Evolutionary conservation across 1,140 invertebrate species (phyloP).

Genomic region (Drosophila varians): DNA sequence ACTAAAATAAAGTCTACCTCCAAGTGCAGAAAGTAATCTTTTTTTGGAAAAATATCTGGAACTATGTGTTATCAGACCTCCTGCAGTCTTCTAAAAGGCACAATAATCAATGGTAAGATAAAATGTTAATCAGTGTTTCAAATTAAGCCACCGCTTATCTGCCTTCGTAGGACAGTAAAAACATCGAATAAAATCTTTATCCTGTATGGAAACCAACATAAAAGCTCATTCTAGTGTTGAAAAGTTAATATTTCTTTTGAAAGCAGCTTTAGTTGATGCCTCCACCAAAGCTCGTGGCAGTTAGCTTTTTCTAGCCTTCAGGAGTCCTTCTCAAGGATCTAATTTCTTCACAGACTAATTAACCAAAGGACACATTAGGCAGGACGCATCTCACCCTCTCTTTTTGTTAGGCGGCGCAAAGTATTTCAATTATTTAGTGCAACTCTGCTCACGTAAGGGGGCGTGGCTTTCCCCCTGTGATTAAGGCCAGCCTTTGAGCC

Average conservation of each 20-base stretch:
- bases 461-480: conserved; percentile 50
- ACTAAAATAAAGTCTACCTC: background rate
- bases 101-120: no score
- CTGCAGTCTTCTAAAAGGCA: no score
- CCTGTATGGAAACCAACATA: background rate
- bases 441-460: conserved; percentile 56
- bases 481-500: conserved; percentile 20
- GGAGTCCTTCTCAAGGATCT: background rate
- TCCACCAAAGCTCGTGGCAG: background rate
- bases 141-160: background rate
- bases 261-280: background rate
- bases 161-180: background rate
- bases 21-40: background rate
- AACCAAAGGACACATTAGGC: conserved; percentile 4
- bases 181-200: background rate
- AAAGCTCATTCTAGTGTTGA: background rate
- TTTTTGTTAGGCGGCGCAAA: conserved; percentile 1
- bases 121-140: no score
- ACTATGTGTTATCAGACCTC: background rate
- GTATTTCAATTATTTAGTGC: conserved; percentile 60
- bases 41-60: background rate
- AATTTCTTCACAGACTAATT: conserved; percentile 22
- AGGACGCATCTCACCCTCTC: conserved; percentile 14
- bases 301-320: background rate
- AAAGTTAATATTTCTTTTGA: background rate